phyloP scores from a whole-genome alignment of 2,888 invertebrate genomes.

The Meloe dianella region DNA sequence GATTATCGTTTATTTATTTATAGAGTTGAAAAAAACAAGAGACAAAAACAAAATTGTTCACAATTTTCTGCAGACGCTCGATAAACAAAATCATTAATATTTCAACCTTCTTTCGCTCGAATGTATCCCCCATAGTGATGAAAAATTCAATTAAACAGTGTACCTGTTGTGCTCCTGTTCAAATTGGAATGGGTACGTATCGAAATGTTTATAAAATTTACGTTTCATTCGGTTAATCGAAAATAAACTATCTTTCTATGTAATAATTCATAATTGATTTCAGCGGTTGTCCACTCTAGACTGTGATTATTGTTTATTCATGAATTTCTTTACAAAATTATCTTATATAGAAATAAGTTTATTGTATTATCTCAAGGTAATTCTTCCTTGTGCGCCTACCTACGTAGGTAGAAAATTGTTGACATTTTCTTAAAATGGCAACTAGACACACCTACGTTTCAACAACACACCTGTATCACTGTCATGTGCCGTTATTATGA shows the following conservation, averaged over 20 bases:
- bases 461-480: constrained; percentile 1
- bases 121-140: not conserved
- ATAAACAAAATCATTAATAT: not conserved
- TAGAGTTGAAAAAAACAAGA: too few species aligned
- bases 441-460: constrained; percentile 2
- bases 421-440: constrained; percentile 4
- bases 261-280: too few species aligned
- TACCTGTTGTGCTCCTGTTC: too few species aligned
- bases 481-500: not conserved
- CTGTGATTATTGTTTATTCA: too few species aligned
- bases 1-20: not conserved
- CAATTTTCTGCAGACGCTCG: not conserved
- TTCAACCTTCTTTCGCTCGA: not conserved
- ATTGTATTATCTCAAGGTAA: not conserved
- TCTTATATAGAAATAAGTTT: too few species aligned
- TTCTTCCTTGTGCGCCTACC: not conserved
- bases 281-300: too few species aligned
- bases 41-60: not conserved
- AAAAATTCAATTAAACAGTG: not conserved
- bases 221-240: too few species aligned
- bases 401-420: not conserved
- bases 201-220: too few species aligned
- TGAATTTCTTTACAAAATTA: too few species aligned
- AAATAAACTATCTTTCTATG: too few species aligned
- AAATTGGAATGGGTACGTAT: not conserved